These are phyloP conservation scores for Siniperca undulata DNA, from an alignment of 2,797 vertebrate species.

Conservation along the genomic window DNA sequence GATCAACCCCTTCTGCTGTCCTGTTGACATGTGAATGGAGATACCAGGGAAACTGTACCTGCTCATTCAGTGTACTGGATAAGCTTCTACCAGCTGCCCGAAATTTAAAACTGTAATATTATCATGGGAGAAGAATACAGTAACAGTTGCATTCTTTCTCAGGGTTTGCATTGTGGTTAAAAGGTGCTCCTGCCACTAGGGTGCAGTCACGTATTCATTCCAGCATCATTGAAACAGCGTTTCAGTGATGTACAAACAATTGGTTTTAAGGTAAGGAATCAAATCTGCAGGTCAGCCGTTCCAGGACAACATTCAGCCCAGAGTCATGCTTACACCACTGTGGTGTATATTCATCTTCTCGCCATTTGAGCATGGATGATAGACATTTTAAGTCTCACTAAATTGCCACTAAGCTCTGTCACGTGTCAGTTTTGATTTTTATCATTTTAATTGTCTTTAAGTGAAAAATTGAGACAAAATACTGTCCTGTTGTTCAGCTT, in stretches of 20 bases:
- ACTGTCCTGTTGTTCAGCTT: background rate
- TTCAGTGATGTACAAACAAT: background rate
- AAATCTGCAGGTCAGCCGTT: background rate
- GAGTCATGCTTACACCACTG: background rate
- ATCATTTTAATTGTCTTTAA: background rate
- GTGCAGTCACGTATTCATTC: conserved; percentile 41
- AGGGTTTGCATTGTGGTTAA: conserved; percentile 43
- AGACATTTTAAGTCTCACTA: background rate
- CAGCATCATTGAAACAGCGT: background rate
- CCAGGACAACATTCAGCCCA: background rate
- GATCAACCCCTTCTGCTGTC: background rate
- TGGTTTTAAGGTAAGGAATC: background rate
- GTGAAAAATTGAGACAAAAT: background rate
- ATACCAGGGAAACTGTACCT: background rate
- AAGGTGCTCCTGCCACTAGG: conserved; percentile 60
- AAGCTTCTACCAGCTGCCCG: conserved; percentile 8
- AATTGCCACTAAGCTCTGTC: background rate
- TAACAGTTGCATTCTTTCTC: conserved; percentile 28
- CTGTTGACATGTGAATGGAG: background rate
- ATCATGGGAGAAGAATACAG: background rate
- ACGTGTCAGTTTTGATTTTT: background rate
- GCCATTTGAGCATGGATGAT: too few species aligned
- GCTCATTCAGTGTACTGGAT: background rate
- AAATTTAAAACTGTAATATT: background rate
- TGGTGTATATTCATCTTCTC: background rate